phyloP scores from a whole-genome alignment of 2,888 invertebrate species.

The Allacma fusca region DNA sequence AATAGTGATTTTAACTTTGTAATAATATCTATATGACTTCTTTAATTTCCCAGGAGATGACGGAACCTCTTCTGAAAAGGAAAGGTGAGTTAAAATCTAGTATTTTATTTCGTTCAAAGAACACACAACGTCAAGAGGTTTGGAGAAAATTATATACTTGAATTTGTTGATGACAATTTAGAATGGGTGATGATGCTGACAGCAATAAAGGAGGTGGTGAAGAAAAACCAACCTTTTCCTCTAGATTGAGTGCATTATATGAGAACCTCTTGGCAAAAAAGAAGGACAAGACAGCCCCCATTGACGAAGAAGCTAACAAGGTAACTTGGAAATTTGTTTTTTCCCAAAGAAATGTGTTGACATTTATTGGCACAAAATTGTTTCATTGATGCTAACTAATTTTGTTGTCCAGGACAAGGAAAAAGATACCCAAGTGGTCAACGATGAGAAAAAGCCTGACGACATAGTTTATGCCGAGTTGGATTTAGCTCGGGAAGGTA shows the following conservation, averaged over 20 bases:
- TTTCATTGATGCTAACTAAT: too few relatives aligned
- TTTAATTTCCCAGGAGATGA: conserved; percentile 57
- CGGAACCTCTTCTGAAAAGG: conserved; percentile 61
- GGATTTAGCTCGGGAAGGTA: conserved; percentile 53
- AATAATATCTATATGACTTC: not conserved
- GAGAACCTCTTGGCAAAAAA: conserved; percentile 59
- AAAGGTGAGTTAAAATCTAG: conserved; percentile 51
- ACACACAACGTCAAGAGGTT: too few relatives aligned
- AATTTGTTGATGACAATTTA: conserved; percentile 34
- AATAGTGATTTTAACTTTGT: not conserved
- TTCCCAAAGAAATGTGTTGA: too few relatives aligned
- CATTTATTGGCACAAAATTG: too few relatives aligned
- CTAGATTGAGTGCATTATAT: conserved; percentile 58
- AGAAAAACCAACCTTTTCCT: conserved; percentile 54
- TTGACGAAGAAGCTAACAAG: conserved; percentile 59
- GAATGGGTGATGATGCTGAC: conserved; percentile 60
- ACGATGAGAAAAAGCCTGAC: conserved; percentile 56
- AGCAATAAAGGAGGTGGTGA: conserved; percentile 52
- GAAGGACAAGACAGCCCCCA: conserved; percentile 60
- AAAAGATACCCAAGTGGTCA: conserved; percentile 36
- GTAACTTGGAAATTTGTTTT: too few relatives aligned
- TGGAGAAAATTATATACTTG: too few relatives aligned
- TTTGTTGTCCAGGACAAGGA: conserved; percentile 50
- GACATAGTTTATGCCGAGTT: conserved; percentile 60
- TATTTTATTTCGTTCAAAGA: conserved; percentile 3